Percentiles rank a stretch among this genome's conserved stretches.
Evolutionary conservation across 2,113 vertebrate species (phyloP).

Genomic region (Sylvilagus bachmani): DNA sequence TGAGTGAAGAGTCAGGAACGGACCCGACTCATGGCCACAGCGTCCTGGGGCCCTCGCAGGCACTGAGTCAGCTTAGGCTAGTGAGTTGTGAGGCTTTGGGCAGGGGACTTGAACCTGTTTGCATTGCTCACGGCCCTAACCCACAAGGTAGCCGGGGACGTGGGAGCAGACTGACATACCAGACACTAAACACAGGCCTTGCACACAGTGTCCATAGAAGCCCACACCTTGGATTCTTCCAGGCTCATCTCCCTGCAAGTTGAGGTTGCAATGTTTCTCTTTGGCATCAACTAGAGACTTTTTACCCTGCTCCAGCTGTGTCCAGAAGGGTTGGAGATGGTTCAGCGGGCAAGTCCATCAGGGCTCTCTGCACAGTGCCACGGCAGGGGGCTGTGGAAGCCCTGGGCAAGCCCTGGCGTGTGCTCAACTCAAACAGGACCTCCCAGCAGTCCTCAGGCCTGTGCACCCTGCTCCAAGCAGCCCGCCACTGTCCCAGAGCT

Average conservation of each 20-base stretch:
- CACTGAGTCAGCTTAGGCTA: background rate
- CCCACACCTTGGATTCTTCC: fast-evolving
- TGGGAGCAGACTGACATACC: fast-evolving
- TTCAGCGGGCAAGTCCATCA: background rate
- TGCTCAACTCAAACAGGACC: background rate
- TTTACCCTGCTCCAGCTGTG: fast-evolving
- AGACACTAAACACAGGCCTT: background rate
- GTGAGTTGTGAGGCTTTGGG: background rate
- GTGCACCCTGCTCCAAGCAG: background rate
- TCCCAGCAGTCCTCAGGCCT: background rate
- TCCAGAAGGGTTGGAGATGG: background rate
- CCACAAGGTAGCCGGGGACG: background rate
- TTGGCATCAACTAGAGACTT: background rate
- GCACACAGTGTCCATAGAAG: fast-evolving
- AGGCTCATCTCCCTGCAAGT: background rate
- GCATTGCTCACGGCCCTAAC: background rate
- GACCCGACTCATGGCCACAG: fast-evolving
- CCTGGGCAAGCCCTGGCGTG: background rate
- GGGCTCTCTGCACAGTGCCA: background rate
- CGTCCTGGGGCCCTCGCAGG: background rate
- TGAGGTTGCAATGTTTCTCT: background rate
- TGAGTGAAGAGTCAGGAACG: conserved; percentile 73
- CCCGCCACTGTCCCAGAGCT: background rate
- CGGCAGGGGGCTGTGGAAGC: background rate
- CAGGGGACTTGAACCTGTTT: background rate